phyloP scores from a whole-genome alignment of 2,797 vertebrate species.

The Setipinna tenuifilis region DNA sequence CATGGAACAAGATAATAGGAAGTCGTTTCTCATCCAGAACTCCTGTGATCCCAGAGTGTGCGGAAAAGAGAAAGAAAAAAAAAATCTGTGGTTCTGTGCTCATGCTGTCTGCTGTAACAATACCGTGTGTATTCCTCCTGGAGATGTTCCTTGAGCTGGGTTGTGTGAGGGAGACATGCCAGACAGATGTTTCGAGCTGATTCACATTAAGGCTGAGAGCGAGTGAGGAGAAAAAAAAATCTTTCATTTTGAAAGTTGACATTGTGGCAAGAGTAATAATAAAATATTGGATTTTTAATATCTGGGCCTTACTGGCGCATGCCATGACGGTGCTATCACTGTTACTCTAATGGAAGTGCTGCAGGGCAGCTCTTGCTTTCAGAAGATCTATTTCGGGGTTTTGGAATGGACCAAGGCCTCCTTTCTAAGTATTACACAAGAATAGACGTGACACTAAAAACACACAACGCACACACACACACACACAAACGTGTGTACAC shows the following conservation, averaged over 20 bases:
- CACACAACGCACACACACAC: too few species aligned
- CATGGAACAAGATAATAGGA: neutral
- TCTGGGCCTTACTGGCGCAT: constrained; percentile 31
- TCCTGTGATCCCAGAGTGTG: neutral
- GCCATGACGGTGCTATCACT: neutral
- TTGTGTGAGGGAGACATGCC: neutral
- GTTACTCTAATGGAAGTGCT: constrained; percentile 7
- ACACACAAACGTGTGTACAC: too few species aligned
- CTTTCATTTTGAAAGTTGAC: constrained; percentile 23
- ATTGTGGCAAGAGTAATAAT: constrained; percentile 33
- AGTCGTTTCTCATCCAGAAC: neutral
- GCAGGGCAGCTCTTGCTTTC: constrained; percentile 15
- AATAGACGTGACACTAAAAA: neutral
- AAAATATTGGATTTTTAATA: constrained; percentile 44
- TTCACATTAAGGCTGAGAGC: constrained; percentile 32
- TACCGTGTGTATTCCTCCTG: neutral
- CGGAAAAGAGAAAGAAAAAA: neutral
- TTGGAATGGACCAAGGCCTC: constrained; percentile 33
- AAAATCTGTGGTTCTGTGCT: neutral
- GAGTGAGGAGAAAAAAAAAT: neutral
- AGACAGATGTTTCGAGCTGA: constrained; percentile 25
- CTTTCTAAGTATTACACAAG: constrained; percentile 31
- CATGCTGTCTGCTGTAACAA: neutral
- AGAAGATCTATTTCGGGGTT: constrained; percentile 32
- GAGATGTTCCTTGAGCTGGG: constrained; percentile 4